These are phyloP conservation scores for Tetranychus truncatus DNA, from an alignment of 2,888 invertebrate species.

Conservation along the genomic window DNA sequence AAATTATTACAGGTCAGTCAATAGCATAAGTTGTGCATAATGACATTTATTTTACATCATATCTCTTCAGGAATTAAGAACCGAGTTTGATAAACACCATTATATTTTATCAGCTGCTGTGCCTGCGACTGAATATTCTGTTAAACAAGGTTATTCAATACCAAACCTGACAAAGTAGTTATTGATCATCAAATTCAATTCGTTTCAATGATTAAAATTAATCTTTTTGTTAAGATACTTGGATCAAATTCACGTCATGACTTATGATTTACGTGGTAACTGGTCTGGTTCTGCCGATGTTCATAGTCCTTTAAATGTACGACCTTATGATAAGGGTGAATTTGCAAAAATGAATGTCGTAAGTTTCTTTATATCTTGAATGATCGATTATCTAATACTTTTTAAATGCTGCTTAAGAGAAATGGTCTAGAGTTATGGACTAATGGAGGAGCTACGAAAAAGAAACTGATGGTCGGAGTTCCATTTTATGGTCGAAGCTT, in stretches of 20 bases:
- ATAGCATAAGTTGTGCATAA: slow-evolving; percentile 13
- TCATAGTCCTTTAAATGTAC: slow-evolving; percentile 64
- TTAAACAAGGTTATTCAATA: slow-evolving; percentile 75
- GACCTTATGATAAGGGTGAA: slow-evolving; percentile 63
- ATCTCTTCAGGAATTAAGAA: slow-evolving; percentile 36
- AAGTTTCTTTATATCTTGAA: slow-evolving; percentile 33
- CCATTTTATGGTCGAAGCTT: slow-evolving; percentile 75
- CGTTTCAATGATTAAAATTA: neutral
- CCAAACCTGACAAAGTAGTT: slow-evolving; percentile 40
- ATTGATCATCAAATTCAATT: slow-evolving; percentile 4
- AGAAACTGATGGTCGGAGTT: slow-evolving; percentile 71
- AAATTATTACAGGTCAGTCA: slow-evolving; percentile 21
- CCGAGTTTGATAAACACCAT: slow-evolving; percentile 54
- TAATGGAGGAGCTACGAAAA: slow-evolving; percentile 64
- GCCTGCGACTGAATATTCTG: slow-evolving; percentile 62
- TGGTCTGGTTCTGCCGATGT: slow-evolving; percentile 81
- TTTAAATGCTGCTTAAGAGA: slow-evolving; percentile 40
- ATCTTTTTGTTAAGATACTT: slow-evolving; percentile 19
- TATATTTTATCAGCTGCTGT: slow-evolving; percentile 82
- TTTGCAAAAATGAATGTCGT: slow-evolving; percentile 77
- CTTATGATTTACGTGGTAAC: slow-evolving; percentile 30
- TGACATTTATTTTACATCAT: slow-evolving; percentile 5
- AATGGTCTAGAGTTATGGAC: slow-evolving; percentile 77
- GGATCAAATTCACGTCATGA: slow-evolving; percentile 27
- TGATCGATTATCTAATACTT: neutral